Base-by-base conservation (phyloP, 2,113 vertebrate species). In the Nanorana parkeri region DNA sequence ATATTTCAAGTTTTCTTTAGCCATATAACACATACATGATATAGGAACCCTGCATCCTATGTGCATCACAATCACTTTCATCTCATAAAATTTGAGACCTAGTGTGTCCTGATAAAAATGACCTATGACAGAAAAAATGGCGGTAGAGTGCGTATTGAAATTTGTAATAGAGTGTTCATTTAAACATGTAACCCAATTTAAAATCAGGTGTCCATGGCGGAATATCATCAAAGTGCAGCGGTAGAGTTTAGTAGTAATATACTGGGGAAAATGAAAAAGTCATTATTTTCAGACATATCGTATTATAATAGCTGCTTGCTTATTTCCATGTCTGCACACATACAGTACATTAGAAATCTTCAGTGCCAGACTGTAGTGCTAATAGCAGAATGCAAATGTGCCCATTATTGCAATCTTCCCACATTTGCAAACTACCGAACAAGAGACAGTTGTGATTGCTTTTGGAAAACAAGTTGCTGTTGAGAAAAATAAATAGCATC, bases 341-440 rank as follows among this genome's bases (percentile, higher is more conserved):
- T 11, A 55, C 47, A 54, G 51, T 71, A 71, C 47, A 71, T 71
- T 71, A 71, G 47, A 8, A 26, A 20, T 71, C 5, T 5, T 71
- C 47, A 54, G 15, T 6, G 23, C 20, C 47, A 17, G 68, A 15
- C 68, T 11, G 11, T 10, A 54, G 17, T 54, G 68, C 68, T 20
- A 71, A 71, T 55, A 71, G 47, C 68, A 54, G 26, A 54, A 71
- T 71, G 68, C 68, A 26, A 71, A 71, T 71, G 19, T 71, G 17
- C 47, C 11, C 17, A 24, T 54, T 20, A 71, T 71, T 71, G 51
- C 54, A 3, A 54, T 71, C 24, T 5, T 54, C 26, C 54, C 21
- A 54, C 16, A 71, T 71, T 71, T 28, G 15, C 23, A 54, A 71
- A 19, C 26, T 19, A 3, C 5, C 47, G 23, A 71, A 71, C 54